Evolutionary conservation across 2,797 vertebrate species (phyloP), one percentile per base, ranked within the genome.

Genomic region (Huso huso): DNA sequence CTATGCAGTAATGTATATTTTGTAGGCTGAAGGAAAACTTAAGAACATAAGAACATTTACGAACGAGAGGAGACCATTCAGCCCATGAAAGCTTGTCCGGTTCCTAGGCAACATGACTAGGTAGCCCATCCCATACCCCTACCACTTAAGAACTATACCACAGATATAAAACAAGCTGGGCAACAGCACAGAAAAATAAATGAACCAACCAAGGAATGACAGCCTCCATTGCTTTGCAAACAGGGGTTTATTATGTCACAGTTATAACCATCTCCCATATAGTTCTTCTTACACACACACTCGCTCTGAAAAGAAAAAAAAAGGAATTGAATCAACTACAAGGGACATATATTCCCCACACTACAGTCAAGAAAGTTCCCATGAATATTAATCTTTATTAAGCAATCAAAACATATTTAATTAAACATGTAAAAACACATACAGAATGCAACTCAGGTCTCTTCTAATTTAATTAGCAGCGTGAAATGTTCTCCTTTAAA

Each of bases 201-300:
- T 67, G 60, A 58, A 67, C 85, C 84, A 78, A 98, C 95, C 91
- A 93, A 62, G 1, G 69, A 76, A 10, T 96, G 93, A 76, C 96
- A 98, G 75, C 93, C 96, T 10, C 94, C 94, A 0, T 95, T 95
- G 58, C 84, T 76, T 23, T 68, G 73, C 15, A 75, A 52, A 73
- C 96, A 98, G 0, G 90, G 93, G 77, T 97, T 86, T 50, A 95
- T 77, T 0, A 84, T 79, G 61, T 90, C 88, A 66, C 96, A 98
- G 67, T 65, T 37, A 1, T 84, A 73, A 6, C 96, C 96, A 1
- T 95, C 81, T 0, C 94, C 95, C 49, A 86, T 88, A 71, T 87
- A 96, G 23, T 92, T 93, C 65, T 74, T 83, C 81, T 88, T 93
- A 77, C 95, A 97, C 3, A 81, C 78, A 71, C 95, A 97, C n/a